phyloP scores from a whole-genome alignment of 2,888 invertebrate genomes.

The Caenorhabditis sinica region DNA sequence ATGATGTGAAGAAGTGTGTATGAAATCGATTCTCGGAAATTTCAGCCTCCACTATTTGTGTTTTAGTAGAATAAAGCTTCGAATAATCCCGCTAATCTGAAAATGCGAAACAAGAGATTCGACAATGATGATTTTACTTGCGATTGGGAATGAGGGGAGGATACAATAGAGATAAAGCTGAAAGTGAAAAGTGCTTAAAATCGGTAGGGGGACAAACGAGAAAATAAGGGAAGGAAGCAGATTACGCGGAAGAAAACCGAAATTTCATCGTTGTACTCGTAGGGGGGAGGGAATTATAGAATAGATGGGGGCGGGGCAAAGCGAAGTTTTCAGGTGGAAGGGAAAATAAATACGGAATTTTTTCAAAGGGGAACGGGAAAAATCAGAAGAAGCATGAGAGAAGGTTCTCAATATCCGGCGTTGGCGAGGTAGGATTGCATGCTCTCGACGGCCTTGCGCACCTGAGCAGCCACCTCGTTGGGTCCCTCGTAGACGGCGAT shows the following conservation, averaged over 20 bases:
- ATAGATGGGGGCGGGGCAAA: neutral
- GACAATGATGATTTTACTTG: constrained; percentile 21
- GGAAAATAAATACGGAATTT: constrained; percentile 2
- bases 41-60: too few relatives aligned
- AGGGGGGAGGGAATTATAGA: neutral
- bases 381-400: neutral
- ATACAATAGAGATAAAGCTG: constrained; percentile 57
- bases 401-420: constrained; percentile 74
- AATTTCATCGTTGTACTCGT: constrained; percentile 63
- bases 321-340: too few relatives aligned
- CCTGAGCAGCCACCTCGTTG: constrained; percentile 75
- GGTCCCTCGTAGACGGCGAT: constrained; percentile 82
- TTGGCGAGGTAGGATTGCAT: constrained; percentile 76
- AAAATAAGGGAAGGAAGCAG: constrained; percentile 21
- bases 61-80: too few relatives aligned
- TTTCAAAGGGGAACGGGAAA: neutral
- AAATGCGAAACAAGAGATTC: neutral
- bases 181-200: constrained; percentile 56
- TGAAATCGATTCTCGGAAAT: too few relatives aligned
- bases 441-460: constrained; percentile 81
- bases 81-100: too few relatives aligned
- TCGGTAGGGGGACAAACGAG: neutral
- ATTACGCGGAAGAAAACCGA: constrained; percentile 63
- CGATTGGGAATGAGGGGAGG: neutral
- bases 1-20: too few relatives aligned